Evolutionary conservation across 2,113 vertebrate species (phyloP).

Genomic region (Reinhardtius hippoglossoides): DNA sequence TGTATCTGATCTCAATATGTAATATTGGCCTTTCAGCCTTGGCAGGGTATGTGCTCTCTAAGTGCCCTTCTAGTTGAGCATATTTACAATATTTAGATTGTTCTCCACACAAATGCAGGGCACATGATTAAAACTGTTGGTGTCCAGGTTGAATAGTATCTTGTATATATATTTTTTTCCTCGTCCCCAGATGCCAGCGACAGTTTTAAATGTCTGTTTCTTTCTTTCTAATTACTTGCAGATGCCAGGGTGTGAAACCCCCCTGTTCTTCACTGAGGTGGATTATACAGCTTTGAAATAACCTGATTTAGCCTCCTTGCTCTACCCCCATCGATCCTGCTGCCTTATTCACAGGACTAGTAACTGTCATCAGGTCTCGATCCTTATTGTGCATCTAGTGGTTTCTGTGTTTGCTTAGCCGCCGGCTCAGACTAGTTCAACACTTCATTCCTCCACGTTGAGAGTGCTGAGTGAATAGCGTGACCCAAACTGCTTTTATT

Average conservation of each 20-base stretch:
- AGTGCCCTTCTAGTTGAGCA: no score
- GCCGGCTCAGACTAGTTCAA: neutral
- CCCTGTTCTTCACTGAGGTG: slow-evolving; percentile 48
- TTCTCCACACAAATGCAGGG: neutral
- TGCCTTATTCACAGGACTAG: slow-evolving; percentile 5
- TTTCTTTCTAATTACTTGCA: slow-evolving; percentile 88
- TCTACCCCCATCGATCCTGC: neutral
- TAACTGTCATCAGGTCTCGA: neutral
- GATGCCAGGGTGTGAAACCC: slow-evolving; percentile 91
- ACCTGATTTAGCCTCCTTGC: slow-evolving; percentile 15
- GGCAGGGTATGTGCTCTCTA: no score
- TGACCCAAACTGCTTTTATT: slow-evolving; percentile 30
- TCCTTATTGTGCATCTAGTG: neutral
- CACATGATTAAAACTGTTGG: no score
- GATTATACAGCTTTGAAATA: slow-evolving; percentile 35
- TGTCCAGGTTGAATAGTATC: neutral
- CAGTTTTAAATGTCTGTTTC: slow-evolving; percentile 37
- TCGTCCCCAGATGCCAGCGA: neutral
- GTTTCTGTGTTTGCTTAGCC: slow-evolving; percentile 12
- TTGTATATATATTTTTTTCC: neutral
- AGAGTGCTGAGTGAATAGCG: no score
- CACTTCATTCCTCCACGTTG: neutral
- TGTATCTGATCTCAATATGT: no score
- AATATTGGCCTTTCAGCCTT: no score
- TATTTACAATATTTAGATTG: neutral